Base-by-base conservation (phyloP, 2,113 vertebrate genomes). In the Indicator indicator region DNA sequence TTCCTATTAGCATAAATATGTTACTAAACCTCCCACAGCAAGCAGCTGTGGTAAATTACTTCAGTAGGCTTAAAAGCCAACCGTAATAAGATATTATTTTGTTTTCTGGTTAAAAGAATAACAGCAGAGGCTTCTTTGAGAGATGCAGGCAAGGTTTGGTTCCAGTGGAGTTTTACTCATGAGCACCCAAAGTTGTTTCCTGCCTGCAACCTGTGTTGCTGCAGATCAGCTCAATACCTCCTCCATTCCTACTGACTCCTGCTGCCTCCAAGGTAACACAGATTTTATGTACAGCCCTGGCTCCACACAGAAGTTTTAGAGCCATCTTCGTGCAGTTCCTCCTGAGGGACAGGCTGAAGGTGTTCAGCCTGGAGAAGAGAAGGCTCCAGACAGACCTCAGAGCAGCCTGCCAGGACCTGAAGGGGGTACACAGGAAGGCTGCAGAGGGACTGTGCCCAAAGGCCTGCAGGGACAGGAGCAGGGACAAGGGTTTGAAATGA, bases 1-100 rank as follows among this genome's bases (percentile, higher is more conserved):
- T 86, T 95, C 76, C 68, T 94, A 78, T 88, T 86, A 91, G 73
- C n/a, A 86, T 79, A 88, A 96, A 77, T 91, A 89, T 15, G 50
- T 50, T 81, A 91, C 80, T 78, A 86, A 88, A 93, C 81, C 85
- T 91, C 54, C 69, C 79, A 81, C 40, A 83, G 76, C 86, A 95
- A 83, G 67, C 76, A 84, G 83, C 86, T 90, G 88, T 36, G 44
- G 54, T 78, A 88, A 91, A 77, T 64, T 1, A 85, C 40, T 86
- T 83, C 64, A 58, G 40, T 42, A 83, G 69, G 62, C 62, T 88
- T 88, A 62, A 91, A 94, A 86, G 75, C 64, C 91, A 88, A 75
- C 36, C 69, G 58, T 36, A 91, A 93, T 88, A 87, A 80, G 85
- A 32, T 58, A 76, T 55, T 78, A 72, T 80, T 96, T 94, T 79